These are phyloP conservation scores for Natator depressus DNA, from an alignment of 2,113 vertebrate genomes.

Conservation along the genomic window DNA sequence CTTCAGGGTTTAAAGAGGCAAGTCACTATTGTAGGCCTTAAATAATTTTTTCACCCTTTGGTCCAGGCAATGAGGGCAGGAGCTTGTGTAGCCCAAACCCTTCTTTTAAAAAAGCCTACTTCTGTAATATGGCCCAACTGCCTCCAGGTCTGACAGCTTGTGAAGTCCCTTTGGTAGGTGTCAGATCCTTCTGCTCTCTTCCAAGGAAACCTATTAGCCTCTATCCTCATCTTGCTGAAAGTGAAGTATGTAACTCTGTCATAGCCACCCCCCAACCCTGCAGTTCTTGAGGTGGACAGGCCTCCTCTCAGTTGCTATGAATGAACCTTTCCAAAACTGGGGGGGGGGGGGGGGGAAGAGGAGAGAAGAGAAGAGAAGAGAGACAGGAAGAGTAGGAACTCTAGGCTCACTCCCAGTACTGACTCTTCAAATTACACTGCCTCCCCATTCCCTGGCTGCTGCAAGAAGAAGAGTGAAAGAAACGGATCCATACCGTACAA, in stretches of 20 bases:
- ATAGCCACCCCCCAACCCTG: background rate
- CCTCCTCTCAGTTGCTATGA: background rate
- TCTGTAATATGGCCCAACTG: background rate
- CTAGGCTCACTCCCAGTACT: rapidly evolving
- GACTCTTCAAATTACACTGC: background rate
- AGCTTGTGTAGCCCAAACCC: background rate
- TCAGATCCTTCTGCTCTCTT: background rate
- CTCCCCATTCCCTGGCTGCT: background rate
- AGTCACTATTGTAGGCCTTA: background rate
- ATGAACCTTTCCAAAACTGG: background rate
- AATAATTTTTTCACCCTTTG: background rate
- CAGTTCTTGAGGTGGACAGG: background rate
- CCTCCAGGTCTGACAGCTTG: background rate
- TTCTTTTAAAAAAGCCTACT: background rate
- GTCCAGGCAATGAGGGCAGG: background rate
- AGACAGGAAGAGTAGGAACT: background rate
- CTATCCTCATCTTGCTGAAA: background rate
- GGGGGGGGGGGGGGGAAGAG: background rate
- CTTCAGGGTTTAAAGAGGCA: background rate
- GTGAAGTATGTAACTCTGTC: background rate
- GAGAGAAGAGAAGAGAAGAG: background rate
- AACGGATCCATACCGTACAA: background rate
- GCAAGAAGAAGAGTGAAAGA: background rate
- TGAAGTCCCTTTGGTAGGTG: background rate
- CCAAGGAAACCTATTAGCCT: background rate